Percentiles rank a stretch among this genome's conserved stretches.
These are phyloP conservation scores for Saxicola maurus DNA, from an alignment of 2,797 vertebrate species.

Conservation along the genomic window DNA sequence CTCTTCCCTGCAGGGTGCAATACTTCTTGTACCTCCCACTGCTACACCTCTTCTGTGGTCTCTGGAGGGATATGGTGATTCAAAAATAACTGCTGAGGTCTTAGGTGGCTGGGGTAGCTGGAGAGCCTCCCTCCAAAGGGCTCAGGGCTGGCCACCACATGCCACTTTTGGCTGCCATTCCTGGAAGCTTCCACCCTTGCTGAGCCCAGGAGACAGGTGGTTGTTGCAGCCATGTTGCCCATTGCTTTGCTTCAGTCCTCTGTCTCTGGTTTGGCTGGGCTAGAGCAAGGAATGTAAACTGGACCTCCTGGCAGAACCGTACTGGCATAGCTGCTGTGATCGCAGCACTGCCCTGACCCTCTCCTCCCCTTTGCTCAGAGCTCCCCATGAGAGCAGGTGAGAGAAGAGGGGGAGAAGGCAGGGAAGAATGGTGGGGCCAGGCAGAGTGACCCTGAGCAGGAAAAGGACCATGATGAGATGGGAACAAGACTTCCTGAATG, in stretches of 20 bases:
- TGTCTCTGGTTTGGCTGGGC: not conserved
- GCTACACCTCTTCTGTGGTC: not conserved
- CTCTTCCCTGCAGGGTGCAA: not conserved
- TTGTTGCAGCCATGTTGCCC: not conserved
- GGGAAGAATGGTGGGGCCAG: not conserved
- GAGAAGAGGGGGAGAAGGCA: not conserved
- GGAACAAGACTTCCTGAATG: not conserved
- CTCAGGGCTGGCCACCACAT: not conserved
- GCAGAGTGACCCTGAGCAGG: not conserved
- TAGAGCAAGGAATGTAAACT: not conserved
- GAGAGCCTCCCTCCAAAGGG: not conserved
- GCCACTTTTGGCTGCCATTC: rapidly evolving
- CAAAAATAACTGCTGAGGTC: not conserved
- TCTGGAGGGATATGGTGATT: not conserved
- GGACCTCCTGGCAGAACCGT: not conserved
- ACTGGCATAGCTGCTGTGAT: not conserved
- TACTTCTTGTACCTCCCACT: not conserved
- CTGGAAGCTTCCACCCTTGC: not conserved
- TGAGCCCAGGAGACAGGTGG: not conserved
- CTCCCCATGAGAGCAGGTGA: not conserved
- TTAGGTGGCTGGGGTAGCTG: not conserved
- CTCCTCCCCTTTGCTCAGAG: not conserved
- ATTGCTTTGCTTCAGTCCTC: not conserved
- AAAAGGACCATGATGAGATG: not conserved
- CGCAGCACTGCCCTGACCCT: not conserved